phyloP scores from a whole-genome alignment of 2,113 vertebrate genomes.

The Rousettus leschenaultii region DNA sequence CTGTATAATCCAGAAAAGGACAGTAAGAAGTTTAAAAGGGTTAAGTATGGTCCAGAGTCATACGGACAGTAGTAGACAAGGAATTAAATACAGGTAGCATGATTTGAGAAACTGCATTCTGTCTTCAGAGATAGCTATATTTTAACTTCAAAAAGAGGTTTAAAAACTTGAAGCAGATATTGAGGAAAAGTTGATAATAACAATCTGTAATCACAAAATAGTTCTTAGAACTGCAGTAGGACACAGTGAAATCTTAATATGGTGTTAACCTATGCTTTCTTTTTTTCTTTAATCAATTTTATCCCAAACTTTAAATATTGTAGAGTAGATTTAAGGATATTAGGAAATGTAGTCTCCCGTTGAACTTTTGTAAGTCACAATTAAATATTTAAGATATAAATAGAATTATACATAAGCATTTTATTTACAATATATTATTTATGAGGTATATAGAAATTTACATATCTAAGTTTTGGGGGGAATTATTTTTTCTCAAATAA shows the following conservation, averaged over 20 bases:
- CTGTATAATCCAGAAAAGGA: neutral
- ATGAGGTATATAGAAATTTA: neutral
- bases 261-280: neutral
- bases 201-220: neutral
- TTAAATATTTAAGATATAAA: constrained; percentile 8
- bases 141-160: neutral
- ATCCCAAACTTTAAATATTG: neutral
- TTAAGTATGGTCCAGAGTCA: neutral
- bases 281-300: neutral
- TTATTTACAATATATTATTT: constrained; percentile 1
- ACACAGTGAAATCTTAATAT: neutral
- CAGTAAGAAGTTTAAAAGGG: neutral
- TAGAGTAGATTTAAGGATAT: neutral
- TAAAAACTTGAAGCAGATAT: neutral
- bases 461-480: neutral
- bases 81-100: neutral
- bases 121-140: neutral
- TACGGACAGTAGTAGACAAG: neutral
- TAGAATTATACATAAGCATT: neutral
- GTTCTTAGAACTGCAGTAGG: neutral
- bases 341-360: neutral
- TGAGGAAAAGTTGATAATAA: neutral
- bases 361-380: neutral
- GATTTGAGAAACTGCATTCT: neutral
- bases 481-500: neutral